phyloP scores from a whole-genome alignment of 2,888 invertebrate genomes.

The Cephonodes hylas region DNA sequence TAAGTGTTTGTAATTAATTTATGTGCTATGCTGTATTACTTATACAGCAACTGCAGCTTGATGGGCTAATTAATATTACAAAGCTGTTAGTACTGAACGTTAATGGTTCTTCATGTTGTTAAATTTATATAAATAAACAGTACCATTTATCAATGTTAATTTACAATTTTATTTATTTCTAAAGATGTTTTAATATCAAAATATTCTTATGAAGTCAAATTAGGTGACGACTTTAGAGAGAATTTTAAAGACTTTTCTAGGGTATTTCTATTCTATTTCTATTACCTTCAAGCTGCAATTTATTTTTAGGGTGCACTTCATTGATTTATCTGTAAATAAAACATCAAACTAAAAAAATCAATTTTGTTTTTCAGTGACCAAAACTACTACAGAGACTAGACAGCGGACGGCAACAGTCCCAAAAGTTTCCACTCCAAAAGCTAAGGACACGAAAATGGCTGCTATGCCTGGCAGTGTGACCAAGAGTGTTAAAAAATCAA shows the following conservation, averaged over 20 bases:
- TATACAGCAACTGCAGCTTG: not conserved
- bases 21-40: not conserved
- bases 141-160: no score
- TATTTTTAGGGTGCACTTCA: not conserved
- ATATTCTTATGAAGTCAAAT: no score
- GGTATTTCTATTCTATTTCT: no score
- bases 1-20: slow-evolving; percentile 23
- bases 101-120: no score
- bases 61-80: no score
- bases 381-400: slow-evolving; percentile 30
- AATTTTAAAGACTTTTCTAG: no score
- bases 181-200: no score
- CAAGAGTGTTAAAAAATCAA: slow-evolving; percentile 55
- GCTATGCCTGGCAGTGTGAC: slow-evolving; percentile 45
- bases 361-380: slow-evolving; percentile 41
- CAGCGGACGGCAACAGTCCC: slow-evolving; percentile 50
- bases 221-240: no score
- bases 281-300: not conserved
- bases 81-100: not conserved
- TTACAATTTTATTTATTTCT: not conserved
- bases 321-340: no score
- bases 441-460: slow-evolving; percentile 51
- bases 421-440: slow-evolving; percentile 50
- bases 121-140: no score
- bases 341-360: no score